Conservation (phyloP, 2,113 vertebrate genomes). For the Phalacrocorax pelagicus region DNA sequence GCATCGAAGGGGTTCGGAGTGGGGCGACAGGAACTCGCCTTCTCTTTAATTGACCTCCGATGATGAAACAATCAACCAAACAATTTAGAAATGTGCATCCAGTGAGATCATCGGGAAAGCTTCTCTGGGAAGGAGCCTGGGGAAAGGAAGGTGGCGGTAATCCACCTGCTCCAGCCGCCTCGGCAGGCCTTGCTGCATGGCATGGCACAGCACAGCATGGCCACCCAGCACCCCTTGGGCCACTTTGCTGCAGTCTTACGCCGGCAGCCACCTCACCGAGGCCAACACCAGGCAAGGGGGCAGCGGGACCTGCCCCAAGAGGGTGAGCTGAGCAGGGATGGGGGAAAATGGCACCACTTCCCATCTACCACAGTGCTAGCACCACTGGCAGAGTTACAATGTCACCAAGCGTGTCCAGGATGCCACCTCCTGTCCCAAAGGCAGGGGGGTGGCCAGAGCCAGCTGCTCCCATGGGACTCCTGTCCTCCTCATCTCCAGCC, state of each 20-base stretch:
- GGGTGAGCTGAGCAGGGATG: background rate
- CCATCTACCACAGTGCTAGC: background rate
- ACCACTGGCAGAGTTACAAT: background rate
- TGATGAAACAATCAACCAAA: slow-evolving; percentile 62
- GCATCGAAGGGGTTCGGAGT: slow-evolving; percentile 41
- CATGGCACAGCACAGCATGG: background rate
- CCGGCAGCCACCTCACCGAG: fast-evolving
- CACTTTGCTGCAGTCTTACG: background rate
- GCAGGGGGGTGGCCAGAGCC: background rate
- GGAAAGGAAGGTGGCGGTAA: slow-evolving; percentile 33
- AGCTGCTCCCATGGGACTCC: background rate
- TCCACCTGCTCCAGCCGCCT: slow-evolving; percentile 19
- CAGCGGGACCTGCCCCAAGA: background rate
- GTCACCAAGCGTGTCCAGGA: fast-evolving
- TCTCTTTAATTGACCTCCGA: slow-evolving; percentile 56
- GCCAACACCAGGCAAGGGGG: background rate
- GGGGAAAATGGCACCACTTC: background rate
- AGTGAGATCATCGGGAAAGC: slow-evolving; percentile 58
- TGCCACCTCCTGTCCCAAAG: background rate
- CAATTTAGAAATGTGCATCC: slow-evolving; percentile 63
- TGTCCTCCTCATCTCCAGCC: background rate
- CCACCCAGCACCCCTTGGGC: background rate
- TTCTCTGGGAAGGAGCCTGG: slow-evolving; percentile 6
- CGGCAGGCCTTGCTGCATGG: background rate
- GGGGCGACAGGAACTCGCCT: slow-evolving; percentile 45